Evolutionary conservation across 2,113 vertebrate genomes (phyloP).

Genomic region (Numida meleagris): DNA sequence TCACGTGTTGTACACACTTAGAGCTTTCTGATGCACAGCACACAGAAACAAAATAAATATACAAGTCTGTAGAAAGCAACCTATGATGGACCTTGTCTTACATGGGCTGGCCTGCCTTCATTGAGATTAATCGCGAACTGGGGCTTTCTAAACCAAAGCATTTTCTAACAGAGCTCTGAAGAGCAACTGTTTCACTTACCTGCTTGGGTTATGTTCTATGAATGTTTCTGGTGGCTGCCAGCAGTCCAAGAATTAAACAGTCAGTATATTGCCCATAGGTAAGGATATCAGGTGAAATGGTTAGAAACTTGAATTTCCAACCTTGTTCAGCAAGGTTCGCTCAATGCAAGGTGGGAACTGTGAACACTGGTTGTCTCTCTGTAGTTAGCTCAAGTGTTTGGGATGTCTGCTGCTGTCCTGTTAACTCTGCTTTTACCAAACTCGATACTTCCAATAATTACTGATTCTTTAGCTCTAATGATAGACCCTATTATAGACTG

Average conservation of each 20-base stretch:
- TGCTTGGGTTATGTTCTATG: background rate
- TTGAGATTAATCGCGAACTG: background rate
- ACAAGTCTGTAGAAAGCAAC: background rate
- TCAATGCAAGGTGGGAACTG: accelerated
- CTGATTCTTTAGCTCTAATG: background rate
- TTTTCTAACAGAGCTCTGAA: background rate
- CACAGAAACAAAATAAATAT: background rate
- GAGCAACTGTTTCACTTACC: background rate
- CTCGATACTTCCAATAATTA: background rate
- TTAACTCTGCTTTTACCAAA: background rate
- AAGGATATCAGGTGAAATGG: background rate
- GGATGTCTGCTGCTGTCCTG: accelerated
- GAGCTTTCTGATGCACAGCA: background rate
- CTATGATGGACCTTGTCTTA: background rate
- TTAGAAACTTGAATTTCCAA: background rate
- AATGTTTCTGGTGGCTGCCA: background rate
- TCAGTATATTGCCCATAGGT: accelerated
- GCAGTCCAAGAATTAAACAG: background rate
- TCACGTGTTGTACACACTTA: background rate
- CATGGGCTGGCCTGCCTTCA: accelerated
- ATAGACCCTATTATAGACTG: background rate
- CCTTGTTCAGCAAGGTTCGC: background rate
- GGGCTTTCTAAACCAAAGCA: background rate
- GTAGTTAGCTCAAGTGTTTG: background rate
- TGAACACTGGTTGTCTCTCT: accelerated